Base-by-base conservation (phyloP, 1,140 invertebrate genomes). In the Bombus ignitus region DNA sequence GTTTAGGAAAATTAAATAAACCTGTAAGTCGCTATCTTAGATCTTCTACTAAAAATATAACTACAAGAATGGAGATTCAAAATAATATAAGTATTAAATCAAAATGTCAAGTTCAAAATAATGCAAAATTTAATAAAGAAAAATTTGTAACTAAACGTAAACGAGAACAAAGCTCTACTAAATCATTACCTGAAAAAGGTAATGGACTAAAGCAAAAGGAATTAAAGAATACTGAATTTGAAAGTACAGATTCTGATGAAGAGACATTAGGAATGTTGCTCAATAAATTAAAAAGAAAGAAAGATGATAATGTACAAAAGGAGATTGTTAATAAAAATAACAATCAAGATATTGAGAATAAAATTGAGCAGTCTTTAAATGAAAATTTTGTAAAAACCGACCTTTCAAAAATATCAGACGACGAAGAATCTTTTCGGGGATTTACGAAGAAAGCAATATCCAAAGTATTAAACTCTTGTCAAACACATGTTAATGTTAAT, bases 391-490 rank as follows among this genome's bases (percentile, higher is more conserved):
- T 47, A 35, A 89, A 90, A 73, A 39, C 59, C 0, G 90, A 89
- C n/a, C 1, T 88, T n/a, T 77, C 89, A 8, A 95, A 95, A 75
- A 89, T 92, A 25, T 95, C 94, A 0, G 95, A 96, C 57, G 96
- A 96, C 15, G 95, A 96, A 73, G 95, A 95, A 87, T 95, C 94
- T 74, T 96, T 96, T 89, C 94, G 95, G n/a, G 95, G 95, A 44
- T 96, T 96, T 86, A 92, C 94, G 0, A 95, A 94, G 78, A 95
- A 94, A 76, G 92, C 94, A 0, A 93, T 94, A 78, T 91, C 92
- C 0, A 95, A 94, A 81, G 93, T 93, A 13, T 44, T 92, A 35
- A 94, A 89, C 81, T 91, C 91, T 0, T 92, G 91, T 44, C 91
- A 92, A 44, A 89, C 85, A 4, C 92, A 92, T 65, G 93, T 84